Base-by-base conservation (phyloP, 2,888 invertebrate species). In the Fissipunctia ypsillon region DNA sequence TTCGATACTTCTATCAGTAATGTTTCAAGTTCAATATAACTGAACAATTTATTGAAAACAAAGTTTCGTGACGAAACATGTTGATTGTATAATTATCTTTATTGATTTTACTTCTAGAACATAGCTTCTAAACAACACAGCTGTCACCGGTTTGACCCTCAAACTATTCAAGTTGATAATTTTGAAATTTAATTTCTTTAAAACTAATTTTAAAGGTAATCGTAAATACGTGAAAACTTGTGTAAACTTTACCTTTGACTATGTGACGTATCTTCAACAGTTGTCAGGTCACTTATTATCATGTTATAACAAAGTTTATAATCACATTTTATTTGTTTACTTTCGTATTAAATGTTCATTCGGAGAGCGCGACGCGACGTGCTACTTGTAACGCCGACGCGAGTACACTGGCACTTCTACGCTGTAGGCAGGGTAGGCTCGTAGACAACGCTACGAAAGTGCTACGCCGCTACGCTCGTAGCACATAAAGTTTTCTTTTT, bases 321-420 rank as follows among this genome's bases (percentile, higher is more conserved):
- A 79, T 90, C 89, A 92, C 91, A 88, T 89, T 86, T 84, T 84
- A 88, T 88, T 90, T 89, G 88, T 90, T 90, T 88, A 91, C 90
- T 89, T 88, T 89, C 90, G 90, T 89, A 74, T 71, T 71, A 50
- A 73, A 79, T 84, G 50, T 74, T 76, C 73, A 72, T 75, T 79
- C 66, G 72, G 52, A 70, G 59, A 69, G 45, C 79, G 81, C 84
- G 77, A 81, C 82, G 80, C 76, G 80, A 80, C 92, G 90, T 89
- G 85, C 87, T 83, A 80, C 79, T 76, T 28, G 84, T 76, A 74
- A 79, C 87, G 86, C 70, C 73, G 88, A 80, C 87, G 87, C 90
- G 90, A 86, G 85, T 75, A 83, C 73, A 93, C 93, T 93, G 91
- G 77, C 74, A 57, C 52, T 31, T 71, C 83, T 84, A 82, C 83